Conservation (phyloP, 2,797 vertebrate genomes). For the Sebastes itinus region DNA sequence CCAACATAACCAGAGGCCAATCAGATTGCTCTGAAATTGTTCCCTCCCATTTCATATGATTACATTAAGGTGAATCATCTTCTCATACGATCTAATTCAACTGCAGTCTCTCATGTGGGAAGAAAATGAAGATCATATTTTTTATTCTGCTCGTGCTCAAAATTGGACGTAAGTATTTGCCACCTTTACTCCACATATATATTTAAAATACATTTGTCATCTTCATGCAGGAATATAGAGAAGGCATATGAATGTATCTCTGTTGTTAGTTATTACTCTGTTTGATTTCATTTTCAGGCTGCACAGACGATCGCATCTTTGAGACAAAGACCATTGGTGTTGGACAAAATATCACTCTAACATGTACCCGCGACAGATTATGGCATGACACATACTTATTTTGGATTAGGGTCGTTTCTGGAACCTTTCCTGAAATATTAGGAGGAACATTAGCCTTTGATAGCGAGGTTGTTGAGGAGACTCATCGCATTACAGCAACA, state of each 20-base stretch:
- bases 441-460: not conserved
- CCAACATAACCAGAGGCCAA: slow-evolving; percentile 1
- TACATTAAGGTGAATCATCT: not conserved
- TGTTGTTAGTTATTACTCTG: not conserved
- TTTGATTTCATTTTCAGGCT: not conserved
- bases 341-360: slow-evolving; percentile 29
- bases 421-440: slow-evolving; percentile 25
- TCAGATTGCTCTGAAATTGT: slow-evolving; percentile 17
- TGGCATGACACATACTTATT: fast-evolving
- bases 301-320: not conserved
- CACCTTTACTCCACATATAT: not conserved
- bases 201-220: not conserved
- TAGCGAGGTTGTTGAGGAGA: fast-evolving
- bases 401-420: slow-evolving; percentile 47
- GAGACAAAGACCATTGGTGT: not conserved
- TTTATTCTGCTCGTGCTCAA: not conserved
- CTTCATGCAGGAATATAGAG: not conserved
- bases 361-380: not conserved
- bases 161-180: not conserved
- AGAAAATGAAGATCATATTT: slow-evolving; percentile 10
- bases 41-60: slow-evolving; percentile 23
- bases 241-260: not conserved
- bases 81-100: not conserved
- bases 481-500: not conserved
- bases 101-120: not conserved